These are phyloP conservation scores for Patella caerulea DNA, from an alignment of 2,888 invertebrate species.

Conservation along the genomic window DNA sequence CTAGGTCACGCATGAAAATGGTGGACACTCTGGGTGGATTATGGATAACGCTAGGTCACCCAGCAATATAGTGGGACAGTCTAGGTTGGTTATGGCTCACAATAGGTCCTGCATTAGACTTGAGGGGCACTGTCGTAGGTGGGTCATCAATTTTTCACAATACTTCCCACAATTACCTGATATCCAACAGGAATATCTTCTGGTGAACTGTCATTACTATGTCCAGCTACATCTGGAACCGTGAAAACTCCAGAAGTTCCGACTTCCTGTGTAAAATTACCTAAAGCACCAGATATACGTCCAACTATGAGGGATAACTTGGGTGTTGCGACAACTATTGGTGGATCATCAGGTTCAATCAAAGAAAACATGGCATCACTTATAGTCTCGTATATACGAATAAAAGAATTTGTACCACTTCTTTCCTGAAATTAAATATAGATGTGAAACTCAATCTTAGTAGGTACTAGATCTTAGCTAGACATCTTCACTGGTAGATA, in stretches of 20 bases:
- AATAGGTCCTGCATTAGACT: too few species aligned
- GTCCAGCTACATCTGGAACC: neutral
- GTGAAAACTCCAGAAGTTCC: neutral
- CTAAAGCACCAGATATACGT: neutral
- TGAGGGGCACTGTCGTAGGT: too few species aligned
- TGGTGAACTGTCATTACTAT: neutral
- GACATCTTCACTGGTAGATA: too few species aligned
- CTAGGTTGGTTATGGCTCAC: too few species aligned
- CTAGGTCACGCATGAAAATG: too few species aligned
- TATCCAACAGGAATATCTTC: neutral
- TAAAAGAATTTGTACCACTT: neutral
- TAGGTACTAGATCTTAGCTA: too few species aligned
- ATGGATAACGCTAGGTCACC: too few species aligned
- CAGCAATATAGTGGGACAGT: too few species aligned
- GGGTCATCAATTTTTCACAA: too few species aligned
- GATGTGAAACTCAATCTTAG: too few species aligned
- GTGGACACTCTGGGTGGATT: too few species aligned
- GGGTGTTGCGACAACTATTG: neutral
- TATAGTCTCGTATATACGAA: neutral
- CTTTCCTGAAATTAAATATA: neutral
- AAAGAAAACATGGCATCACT: neutral
- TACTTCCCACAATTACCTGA: neutral
- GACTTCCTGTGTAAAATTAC: neutral
- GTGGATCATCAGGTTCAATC: neutral
- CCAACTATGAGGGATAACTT: conserved; percentile 1